Evolutionary conservation across 2,888 invertebrate genomes (phyloP), one percentile per base, ranked within the genome.

Genomic region (Chymomyza caudatula): DNA sequence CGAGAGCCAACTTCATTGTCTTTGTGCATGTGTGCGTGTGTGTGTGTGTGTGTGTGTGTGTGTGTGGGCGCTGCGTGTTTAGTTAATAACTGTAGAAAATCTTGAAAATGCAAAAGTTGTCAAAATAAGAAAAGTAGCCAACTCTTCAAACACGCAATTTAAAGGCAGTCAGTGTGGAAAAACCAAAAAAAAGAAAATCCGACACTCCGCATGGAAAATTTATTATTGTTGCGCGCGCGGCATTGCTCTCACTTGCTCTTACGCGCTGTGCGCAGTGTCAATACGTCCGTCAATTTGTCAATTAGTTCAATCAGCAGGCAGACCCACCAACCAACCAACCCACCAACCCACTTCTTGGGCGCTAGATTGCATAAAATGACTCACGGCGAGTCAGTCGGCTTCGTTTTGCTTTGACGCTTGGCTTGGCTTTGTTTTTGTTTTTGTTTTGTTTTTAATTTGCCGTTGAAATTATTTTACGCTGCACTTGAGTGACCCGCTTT

Each of bases 301-400:
- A 47, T 47, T 8, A 55, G 47, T 8, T 42, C 49, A 23, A 20
- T 20, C 52, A 44, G 20, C 15, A 60, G 51, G 11, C 29, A 20
- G 17, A 51, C 49, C 49, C 43, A 44, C 15, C 17, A 37, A 29
- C n/a, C 65, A 72, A 78, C 64, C 69, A 70, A 56, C 67, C 58
- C 68, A 62, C 22, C 76, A 75, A 76, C 73, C 82, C 77, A 68
- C 65, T 64, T 69, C 47, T 67, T 62, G 55, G 51, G 52, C 29
- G 11, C 54, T 70, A 37, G 63, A 78, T 78, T 83, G 80, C 83
- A 82, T 77, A 85, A 85, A 85, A 83, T 83, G 82, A 83, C 63
- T 83, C 80, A 82, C 77, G 71, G n/a, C n/a, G n/a, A 77, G 13
- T 23, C 6, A 22, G 67, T 68, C 67, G 51, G 44, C 17, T 22